A percentile compares a stretch with the other conserved stretches of the same genome.
These are phyloP conservation scores for Caenorhabditis sp. DNA, from an alignment of 2,888 invertebrate genomes.

Conservation along the genomic window DNA sequence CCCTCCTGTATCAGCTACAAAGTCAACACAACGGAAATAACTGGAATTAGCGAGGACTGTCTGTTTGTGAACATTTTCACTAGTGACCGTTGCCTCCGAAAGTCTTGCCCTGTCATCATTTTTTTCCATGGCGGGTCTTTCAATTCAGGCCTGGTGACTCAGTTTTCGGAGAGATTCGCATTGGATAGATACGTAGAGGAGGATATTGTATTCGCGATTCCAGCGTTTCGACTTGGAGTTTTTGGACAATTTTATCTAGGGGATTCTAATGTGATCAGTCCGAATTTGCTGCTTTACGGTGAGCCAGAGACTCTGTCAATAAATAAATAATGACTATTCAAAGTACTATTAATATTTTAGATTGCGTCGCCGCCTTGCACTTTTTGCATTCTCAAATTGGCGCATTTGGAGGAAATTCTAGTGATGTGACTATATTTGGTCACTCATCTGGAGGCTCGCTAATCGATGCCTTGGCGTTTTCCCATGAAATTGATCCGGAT, in stretches of 20 bases:
- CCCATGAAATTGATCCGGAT: no score
- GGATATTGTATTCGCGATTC: conserved; percentile 70
- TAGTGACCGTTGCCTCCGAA: conserved; percentile 31
- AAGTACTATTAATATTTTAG: not conserved
- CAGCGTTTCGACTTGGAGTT: conserved; percentile 74
- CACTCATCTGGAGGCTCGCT: no score
- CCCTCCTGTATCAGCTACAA: no score
- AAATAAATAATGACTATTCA: not conserved
- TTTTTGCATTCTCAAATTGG: no score
- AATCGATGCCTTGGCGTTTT: no score
- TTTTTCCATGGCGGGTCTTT: conserved; percentile 12
- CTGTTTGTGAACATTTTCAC: conserved; percentile 58
- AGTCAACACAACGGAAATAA: no score
- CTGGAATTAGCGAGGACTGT: conserved; percentile 41
- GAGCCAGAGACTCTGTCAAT: not conserved
- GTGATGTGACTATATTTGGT: no score
- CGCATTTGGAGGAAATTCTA: no score
- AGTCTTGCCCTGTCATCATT: conserved; percentile 68
- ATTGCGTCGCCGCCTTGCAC: no score
- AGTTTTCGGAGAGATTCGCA: conserved; percentile 71
- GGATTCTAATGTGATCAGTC: conserved; percentile 54
- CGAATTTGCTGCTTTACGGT: conserved; percentile 73
- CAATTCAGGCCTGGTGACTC: no score
- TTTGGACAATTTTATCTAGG: conserved; percentile 73
- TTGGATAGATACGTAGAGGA: conserved; percentile 68